Evolutionary conservation across 1,140 invertebrate species (phyloP), one percentile per base, ranked within the genome.

Genomic region (Babylonia areolata): DNA sequence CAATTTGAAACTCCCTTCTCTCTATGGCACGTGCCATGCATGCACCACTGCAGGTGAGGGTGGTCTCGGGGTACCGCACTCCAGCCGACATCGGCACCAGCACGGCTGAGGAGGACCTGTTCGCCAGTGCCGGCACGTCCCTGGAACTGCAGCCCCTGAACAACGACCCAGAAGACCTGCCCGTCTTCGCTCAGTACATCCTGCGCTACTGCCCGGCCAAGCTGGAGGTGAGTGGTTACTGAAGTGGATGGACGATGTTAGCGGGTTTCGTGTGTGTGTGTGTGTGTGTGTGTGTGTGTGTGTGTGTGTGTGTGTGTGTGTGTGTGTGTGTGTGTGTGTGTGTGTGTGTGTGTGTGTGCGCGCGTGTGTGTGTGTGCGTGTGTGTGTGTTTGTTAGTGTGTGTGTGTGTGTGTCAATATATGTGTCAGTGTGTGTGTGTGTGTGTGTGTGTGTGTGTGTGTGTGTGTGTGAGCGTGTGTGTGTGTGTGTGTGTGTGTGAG

Each of bases 161-260:
- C 35, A 85, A 87, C 23, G 87, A 86, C 15, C 23, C 64, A 9
- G 86, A 82, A 1, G 87, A 86, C 64, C 12, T 89, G 6, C 37
- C 69, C 0, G 78, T 85, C 2, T 89, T 91, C 39, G 85, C 89
- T 12, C 81, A 83, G 42, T 87, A 87, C 20, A 86, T 88, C 35
- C 80, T 91, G 3, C 82, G 84, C 17, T 35, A 87, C 39, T 91
- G 90, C 79, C 87, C 90, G 1, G 80, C 87, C 31, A 85, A 85
- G 35, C 88, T 91, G 58, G 87, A 87, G 79, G 90, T 91, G 86
- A 69, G 58, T 51, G n/a, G n/a, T n/a, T n/a, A n/a, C n/a, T n/a
- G n/a, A n/a, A 15, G 54, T 58, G 54, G 12, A 28, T 58, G 54
- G n/a, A n/a, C n/a, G n/a, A n/a, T n/a, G n/a, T n/a, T n/a, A 33